Conservation (phyloP, 2,888 invertebrate genomes). For the Dryadula phaetusa region DNA sequence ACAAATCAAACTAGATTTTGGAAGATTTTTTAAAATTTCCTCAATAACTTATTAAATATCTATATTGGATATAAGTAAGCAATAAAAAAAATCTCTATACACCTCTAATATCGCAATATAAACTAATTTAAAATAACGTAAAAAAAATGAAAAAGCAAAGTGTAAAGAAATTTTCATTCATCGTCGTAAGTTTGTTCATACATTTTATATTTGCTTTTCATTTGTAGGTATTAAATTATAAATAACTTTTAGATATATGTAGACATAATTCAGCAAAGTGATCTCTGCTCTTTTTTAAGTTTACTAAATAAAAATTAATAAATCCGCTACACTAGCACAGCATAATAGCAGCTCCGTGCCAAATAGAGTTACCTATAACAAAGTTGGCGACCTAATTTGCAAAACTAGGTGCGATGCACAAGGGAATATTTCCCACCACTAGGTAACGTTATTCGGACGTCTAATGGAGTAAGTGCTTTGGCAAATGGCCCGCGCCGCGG, state of each 20-base stretch:
- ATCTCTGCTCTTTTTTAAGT: not conserved
- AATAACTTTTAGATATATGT: no score
- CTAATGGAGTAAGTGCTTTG: conserved; percentile 82
- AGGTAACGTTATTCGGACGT: conserved; percentile 79
- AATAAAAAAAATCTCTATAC: no score
- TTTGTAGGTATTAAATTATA: no score
- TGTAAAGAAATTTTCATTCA: no score
- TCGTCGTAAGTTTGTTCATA: no score
- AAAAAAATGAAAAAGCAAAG: no score
- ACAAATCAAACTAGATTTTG: conserved; percentile 8
- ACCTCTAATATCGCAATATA: no score
- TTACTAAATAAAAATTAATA: not conserved
- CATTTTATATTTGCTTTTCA: not conserved
- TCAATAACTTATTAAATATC: not conserved
- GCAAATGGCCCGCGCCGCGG: conserved; percentile 80
- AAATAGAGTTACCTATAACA: conserved; percentile 23
- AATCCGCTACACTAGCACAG: not conserved
- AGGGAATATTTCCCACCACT: conserved; percentile 61
- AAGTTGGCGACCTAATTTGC: conserved; percentile 40
- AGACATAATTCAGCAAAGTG: not conserved
- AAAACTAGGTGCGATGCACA: conserved; percentile 47
- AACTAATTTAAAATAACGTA: no score
- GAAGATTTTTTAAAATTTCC: not conserved
- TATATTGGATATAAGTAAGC: not conserved
- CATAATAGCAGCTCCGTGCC: conserved; percentile 16